phyloP scores from a whole-genome alignment of 2,113 vertebrate species.

The Nycticebus coucang region DNA sequence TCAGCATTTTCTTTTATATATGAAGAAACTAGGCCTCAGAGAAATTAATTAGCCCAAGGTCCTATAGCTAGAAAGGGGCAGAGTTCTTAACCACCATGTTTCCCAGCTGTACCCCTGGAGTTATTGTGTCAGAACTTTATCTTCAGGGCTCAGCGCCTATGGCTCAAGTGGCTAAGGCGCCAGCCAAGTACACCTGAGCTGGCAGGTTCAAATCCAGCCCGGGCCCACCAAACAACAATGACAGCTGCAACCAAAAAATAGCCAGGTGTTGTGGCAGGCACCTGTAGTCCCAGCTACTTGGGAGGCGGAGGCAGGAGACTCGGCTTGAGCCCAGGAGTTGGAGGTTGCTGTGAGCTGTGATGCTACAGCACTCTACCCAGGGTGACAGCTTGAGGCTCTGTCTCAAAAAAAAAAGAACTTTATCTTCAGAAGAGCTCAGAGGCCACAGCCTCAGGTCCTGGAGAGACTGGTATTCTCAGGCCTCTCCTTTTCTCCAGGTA shows the following conservation, averaged over 20 bases:
- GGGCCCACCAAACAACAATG: too few relatives aligned
- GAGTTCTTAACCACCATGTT: background rate
- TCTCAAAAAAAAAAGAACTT: background rate
- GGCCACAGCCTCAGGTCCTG: background rate
- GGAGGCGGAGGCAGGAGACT: too few relatives aligned
- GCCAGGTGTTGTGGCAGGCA: too few relatives aligned
- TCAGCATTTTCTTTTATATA: background rate
- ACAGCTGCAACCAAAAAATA: too few relatives aligned
- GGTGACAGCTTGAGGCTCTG: too few relatives aligned
- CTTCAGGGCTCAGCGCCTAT: background rate
- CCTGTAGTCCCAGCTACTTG: too few relatives aligned
- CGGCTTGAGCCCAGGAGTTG: too few relatives aligned
- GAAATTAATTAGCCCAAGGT: background rate
- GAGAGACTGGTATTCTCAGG: background rate
- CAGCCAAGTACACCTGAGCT: too few relatives aligned
- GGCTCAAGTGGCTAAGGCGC: too few relatives aligned
- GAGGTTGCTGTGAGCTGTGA: too few relatives aligned
- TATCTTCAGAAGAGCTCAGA: background rate
- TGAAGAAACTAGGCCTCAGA: constrained; percentile 13
- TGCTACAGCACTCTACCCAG: too few relatives aligned
- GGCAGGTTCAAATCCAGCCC: too few relatives aligned
- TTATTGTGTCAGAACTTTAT: background rate
- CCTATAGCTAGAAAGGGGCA: background rate
- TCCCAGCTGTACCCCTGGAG: background rate
- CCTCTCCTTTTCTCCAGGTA: background rate